phyloP scores from a whole-genome alignment of 2,888 invertebrate genomes.

The Troides aeacus region DNA sequence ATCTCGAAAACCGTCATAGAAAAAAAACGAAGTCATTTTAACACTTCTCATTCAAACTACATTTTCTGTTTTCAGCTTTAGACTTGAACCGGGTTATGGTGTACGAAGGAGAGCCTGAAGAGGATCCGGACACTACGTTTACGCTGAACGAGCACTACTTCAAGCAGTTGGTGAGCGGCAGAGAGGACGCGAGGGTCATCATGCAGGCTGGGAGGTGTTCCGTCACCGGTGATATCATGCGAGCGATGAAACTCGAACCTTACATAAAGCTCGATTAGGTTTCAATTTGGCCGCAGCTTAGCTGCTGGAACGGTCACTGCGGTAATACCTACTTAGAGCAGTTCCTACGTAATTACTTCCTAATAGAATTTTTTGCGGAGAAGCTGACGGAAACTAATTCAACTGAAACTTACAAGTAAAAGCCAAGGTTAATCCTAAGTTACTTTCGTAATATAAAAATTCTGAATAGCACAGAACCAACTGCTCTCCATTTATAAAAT shows the following conservation, averaged over 20 bases:
- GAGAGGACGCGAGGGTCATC: constrained; percentile 63
- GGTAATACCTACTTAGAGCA: too few species aligned
- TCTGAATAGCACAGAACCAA: too few species aligned
- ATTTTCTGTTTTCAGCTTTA: constrained; percentile 54
- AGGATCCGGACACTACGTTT: constrained; percentile 72
- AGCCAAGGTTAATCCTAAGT: too few species aligned
- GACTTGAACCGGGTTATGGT: constrained; percentile 67
- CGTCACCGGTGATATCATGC: constrained; percentile 75
- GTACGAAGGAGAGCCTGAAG: constrained; percentile 69
- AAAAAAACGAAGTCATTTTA: too few species aligned
- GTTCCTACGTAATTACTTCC: too few species aligned
- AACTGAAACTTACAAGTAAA: too few species aligned
- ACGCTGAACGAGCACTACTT: constrained; percentile 70
- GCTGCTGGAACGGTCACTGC: too few species aligned
- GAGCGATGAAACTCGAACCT: constrained; percentile 76
- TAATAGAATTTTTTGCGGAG: too few species aligned
- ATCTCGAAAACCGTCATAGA: too few species aligned
- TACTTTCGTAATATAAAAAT: too few species aligned
- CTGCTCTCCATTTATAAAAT: too few species aligned
- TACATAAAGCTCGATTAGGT: constrained; percentile 61
- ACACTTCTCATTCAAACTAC: not conserved
- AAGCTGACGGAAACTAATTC: too few species aligned
- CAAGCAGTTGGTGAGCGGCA: constrained; percentile 65
- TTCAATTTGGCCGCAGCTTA: not conserved
- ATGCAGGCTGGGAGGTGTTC: constrained; percentile 75